Evolutionary conservation across 2,888 invertebrate species (phyloP).

Genomic region (Lathronympha strigana): DNA sequence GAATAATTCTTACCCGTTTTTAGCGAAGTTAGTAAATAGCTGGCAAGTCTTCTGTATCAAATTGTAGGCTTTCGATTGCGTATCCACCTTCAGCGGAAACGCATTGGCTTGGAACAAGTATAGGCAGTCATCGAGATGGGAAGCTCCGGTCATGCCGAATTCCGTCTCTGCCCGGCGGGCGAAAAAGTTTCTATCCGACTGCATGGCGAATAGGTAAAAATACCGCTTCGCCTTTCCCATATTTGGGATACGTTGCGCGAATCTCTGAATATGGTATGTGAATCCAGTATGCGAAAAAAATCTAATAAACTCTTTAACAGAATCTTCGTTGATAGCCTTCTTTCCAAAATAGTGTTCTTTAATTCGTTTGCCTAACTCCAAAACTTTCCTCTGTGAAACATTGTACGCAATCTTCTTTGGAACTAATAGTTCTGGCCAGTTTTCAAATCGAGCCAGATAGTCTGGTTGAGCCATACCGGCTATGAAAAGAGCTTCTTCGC

Average conservation of each 20-base stretch:
- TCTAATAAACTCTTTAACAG: constrained; percentile 61
- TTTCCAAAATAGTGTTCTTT: constrained; percentile 22
- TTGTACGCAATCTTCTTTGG: constrained; percentile 22
- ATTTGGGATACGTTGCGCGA: constrained; percentile 19
- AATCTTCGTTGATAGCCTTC: neutral
- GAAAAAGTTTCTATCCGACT: constrained; percentile 40
- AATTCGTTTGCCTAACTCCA: constrained; percentile 16
- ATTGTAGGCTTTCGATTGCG: constrained; percentile 39
- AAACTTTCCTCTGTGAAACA: constrained; percentile 5
- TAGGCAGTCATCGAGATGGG: constrained; percentile 46
- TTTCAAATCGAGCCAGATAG: neutral
- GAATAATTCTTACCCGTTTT: constrained; percentile 45
- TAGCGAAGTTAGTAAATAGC: constrained; percentile 48
- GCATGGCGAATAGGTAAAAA: constrained; percentile 43
- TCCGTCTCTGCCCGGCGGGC: constrained; percentile 30
- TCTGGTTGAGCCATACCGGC: neutral
- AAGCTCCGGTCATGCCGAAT: constrained; percentile 41
- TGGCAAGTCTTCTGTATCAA: constrained; percentile 43
- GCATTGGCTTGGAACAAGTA: constrained; percentile 46
- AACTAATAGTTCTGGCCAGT: constrained; percentile 28
- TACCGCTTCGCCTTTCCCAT: constrained; percentile 27
- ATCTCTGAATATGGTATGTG: constrained; percentile 21
- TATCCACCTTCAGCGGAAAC: constrained; percentile 39
- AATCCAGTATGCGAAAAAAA: constrained; percentile 71
- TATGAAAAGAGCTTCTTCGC: constrained; percentile 82